These are phyloP conservation scores for Nomada fucata DNA, from an alignment of 2,888 invertebrate species.

Conservation along the genomic window DNA sequence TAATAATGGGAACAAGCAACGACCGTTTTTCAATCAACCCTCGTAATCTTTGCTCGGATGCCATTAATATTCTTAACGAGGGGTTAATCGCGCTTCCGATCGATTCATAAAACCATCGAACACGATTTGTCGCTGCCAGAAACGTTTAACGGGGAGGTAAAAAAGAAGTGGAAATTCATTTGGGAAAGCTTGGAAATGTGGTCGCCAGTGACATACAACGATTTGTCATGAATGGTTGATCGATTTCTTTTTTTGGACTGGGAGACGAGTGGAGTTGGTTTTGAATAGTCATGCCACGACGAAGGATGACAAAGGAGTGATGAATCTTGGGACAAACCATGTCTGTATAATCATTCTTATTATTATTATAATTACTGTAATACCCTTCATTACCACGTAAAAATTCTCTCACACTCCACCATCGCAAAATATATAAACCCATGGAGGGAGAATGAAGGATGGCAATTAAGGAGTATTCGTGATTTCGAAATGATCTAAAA, in stretches of 20 bases:
- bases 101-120: neutral
- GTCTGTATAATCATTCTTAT: no score
- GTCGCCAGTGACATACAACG: neutral
- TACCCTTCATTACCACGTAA: no score
- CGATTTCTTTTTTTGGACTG: neutral
- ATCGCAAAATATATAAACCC: no score
- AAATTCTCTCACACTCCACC: no score
- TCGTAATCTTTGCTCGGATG: neutral
- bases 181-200: neutral
- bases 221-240: neutral
- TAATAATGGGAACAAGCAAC: no score
- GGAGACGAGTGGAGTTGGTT: neutral
- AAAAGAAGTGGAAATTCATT: neutral
- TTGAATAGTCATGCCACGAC: neutral
- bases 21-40: neutral
- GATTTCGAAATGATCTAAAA: neutral
- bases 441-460: no score
- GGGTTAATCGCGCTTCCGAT: neutral
- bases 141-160: no score
- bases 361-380: no score
- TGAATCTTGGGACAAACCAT: neutral
- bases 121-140: constrained; percentile 6
- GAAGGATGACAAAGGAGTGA: neutral
- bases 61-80: constrained; percentile 26
- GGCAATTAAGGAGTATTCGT: no score